A percentile compares a stretch with the other conserved stretches of the same genome.
These are phyloP conservation scores for Manis javanica DNA, from an alignment of 2,797 vertebrate genomes.

Conservation along the genomic window DNA sequence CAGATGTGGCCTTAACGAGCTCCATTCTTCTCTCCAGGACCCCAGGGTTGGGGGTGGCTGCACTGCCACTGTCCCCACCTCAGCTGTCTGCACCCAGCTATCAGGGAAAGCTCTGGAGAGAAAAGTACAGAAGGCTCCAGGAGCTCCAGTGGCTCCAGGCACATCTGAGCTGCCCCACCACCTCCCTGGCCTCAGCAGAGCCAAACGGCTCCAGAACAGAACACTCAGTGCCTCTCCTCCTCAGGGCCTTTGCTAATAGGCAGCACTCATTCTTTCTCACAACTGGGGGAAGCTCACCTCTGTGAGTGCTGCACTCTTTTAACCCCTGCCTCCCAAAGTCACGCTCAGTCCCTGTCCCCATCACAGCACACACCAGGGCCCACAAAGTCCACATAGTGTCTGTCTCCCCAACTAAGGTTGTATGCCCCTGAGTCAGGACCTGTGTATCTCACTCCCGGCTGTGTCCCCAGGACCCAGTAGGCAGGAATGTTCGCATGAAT, in stretches of 20 bases:
- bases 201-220: neutral
- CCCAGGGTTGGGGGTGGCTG: neutral
- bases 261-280: neutral
- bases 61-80: fast-evolving
- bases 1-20: neutral
- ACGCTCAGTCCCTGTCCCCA: neutral
- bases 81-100: neutral
- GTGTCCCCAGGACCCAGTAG: neutral
- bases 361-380: neutral
- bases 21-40: neutral
- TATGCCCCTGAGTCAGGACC: neutral
- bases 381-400: fast-evolving
- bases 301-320: neutral
- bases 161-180: too few species aligned
- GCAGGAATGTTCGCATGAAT: neutral
- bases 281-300: too few species aligned
- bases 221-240: neutral
- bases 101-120: neutral
- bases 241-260: neutral
- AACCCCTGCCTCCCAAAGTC: fast-evolving
- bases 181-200: neutral
- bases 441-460: neutral
- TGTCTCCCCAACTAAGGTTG: neutral
- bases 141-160: fast-evolving
- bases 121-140: neutral